Base-by-base conservation (phyloP, 2,113 vertebrate genomes). In the Microcebus lehilahytsara region DNA sequence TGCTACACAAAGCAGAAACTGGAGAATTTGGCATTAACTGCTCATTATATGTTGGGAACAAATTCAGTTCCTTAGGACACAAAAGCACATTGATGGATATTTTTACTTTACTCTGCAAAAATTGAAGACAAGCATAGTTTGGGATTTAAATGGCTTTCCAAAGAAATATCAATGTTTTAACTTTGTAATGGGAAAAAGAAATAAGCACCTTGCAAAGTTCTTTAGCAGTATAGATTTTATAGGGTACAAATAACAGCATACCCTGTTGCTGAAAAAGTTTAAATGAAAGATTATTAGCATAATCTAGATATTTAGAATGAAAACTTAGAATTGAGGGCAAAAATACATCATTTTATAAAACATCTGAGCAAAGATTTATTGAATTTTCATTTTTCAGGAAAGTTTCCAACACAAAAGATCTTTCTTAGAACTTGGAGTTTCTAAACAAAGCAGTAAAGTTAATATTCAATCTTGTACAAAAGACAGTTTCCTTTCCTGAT, bases 1-100 rank as follows among this genome's bases (percentile, higher is more conserved):
- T n/a, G 62, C 19, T 27, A 58, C 53, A 66, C 49, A 77, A 87
- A 90, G 84, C 30, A 56, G 87, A 67, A 92, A 56, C 12, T 72
- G 34, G 22, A 91, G 75, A 81, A 77, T 8, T 4, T 87, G 86
- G 58, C 53, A 75, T 87, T 51, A 40, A 58, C 23, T 22, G 22
- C 53, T 89, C 78, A 79, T 86, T 75, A 56, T 13, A 90, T 30
- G 37, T 64, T 66, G 91, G 80, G 60, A 84, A 85, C 72, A 85
- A 95, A 95, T 62, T 97, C 86, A 90, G 51, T 78, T 88, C 71
- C 77, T 66, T 4, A 23, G 79, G 87, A 97, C 17, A 96, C 71
- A 72, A 78, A 96, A 90, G 87, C 64, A 81, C 66, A 78, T 3
- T 56, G 84, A 97, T 42, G 64, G 87, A 40, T 84, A 96, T 62